Percentiles rank a stretch among this genome's conserved stretches.
These are phyloP conservation scores for Muscicapa striata DNA, from an alignment of 2,797 vertebrate genomes.

Conservation along the genomic window DNA sequence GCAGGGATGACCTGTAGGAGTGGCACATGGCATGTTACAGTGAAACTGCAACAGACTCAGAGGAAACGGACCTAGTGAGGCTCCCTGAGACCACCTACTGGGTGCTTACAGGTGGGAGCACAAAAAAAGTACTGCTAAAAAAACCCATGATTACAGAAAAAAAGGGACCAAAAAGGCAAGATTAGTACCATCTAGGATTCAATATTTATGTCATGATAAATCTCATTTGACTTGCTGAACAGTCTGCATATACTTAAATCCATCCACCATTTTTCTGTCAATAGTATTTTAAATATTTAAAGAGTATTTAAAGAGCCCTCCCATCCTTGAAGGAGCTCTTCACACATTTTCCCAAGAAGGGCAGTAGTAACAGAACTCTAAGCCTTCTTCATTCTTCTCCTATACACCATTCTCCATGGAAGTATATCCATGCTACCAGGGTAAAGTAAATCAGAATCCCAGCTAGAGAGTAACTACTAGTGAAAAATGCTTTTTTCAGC, in stretches of 20 bases:
- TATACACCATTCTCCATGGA: not conserved
- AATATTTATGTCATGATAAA: not conserved
- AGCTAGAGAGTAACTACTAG: not conserved
- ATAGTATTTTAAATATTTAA: not conserved
- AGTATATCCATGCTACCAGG: not conserved
- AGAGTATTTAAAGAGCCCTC: not conserved
- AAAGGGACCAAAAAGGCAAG: not conserved
- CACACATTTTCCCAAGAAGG: not conserved
- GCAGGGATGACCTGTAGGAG: not conserved
- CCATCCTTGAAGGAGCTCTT: not conserved
- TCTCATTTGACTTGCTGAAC: not conserved
- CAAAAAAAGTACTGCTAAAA: not conserved
- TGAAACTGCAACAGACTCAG: not conserved
- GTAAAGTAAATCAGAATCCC: not conserved
- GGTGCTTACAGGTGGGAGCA: not conserved
- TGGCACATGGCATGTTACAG: not conserved
- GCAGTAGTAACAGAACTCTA: not conserved
- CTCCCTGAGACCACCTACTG: not conserved
- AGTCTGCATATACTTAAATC: not conserved
- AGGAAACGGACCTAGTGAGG: not conserved
- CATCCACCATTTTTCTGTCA: not conserved
- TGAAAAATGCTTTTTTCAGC: not conserved
- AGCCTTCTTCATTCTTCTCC: not conserved
- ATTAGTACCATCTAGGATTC: not conserved
- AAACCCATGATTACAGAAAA: not conserved